Percentiles rank a stretch among this genome's conserved stretches.
Conservation (phyloP, 2,888 invertebrate genomes). For the Liodrosophila aerea region DNA sequence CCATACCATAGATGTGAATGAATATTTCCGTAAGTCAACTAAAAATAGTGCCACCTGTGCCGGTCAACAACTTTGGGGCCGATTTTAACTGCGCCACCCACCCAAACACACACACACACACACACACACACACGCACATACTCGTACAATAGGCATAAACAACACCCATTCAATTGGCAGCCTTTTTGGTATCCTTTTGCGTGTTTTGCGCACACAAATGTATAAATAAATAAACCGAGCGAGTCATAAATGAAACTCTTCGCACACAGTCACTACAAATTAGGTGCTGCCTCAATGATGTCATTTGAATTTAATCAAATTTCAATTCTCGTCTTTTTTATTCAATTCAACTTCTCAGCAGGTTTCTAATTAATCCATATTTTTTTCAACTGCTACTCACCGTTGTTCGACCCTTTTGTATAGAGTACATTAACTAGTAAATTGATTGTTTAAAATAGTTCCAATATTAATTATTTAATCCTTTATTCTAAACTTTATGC, state of each 20-base stretch:
- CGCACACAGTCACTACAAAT: slow-evolving; percentile 36
- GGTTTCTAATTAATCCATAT: not conserved
- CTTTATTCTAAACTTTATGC: slow-evolving; percentile 34
- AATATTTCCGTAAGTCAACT: slow-evolving; percentile 46
- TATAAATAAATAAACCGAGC: slow-evolving; percentile 52
- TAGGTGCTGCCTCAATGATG: slow-evolving; percentile 58
- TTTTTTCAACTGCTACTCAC: slow-evolving; percentile 26
- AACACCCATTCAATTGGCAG: slow-evolving; percentile 21
- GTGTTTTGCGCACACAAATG: slow-evolving; percentile 54
- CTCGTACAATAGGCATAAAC: not conserved
- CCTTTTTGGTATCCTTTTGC: slow-evolving; percentile 51
- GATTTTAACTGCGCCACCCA: slow-evolving; percentile 23
- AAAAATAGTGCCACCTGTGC: slow-evolving; percentile 42
- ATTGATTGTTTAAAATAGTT: not conserved
- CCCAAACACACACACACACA: slow-evolving; percentile 4
- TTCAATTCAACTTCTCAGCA: not conserved
- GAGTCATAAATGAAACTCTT: slow-evolving; percentile 35
- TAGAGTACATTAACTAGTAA: not conserved
- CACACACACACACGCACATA: slow-evolving; percentile 3
- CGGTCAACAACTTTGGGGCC: slow-evolving; percentile 51
- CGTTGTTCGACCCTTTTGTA: not conserved
- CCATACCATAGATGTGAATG: too few species aligned
- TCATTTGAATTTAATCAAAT: slow-evolving; percentile 62
- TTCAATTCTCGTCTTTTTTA: slow-evolving; percentile 26
- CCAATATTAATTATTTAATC: slow-evolving; percentile 3